Conservation (phyloP, 2,888 invertebrate species). For the Thysanoteuthis rhombus region DNA sequence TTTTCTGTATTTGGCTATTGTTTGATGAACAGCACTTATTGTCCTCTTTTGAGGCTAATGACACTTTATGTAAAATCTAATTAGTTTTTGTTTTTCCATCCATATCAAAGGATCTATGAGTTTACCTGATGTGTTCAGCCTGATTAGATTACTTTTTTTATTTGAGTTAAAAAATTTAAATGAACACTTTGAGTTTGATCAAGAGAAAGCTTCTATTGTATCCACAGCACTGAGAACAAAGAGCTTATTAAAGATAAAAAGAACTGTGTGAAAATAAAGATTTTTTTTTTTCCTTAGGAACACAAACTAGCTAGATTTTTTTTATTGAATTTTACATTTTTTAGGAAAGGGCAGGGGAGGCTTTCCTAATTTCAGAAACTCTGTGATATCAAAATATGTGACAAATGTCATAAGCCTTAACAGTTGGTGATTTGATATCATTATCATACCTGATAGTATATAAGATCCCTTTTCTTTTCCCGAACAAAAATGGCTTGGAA, state of each 20-base stretch:
- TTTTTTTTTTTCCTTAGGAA: background rate
- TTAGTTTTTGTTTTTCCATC: background rate
- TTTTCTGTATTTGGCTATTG: background rate
- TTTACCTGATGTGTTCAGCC: background rate
- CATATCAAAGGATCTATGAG: background rate
- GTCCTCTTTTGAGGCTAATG: background rate
- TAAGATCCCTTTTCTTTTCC: too few relatives aligned
- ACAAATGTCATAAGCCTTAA: background rate
- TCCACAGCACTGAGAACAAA: background rate
- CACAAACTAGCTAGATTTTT: background rate
- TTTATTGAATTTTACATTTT: background rate
- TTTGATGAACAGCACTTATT: background rate
- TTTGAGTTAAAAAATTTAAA: background rate
- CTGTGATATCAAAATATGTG: background rate
- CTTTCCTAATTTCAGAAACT: background rate
- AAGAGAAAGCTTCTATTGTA: background rate
- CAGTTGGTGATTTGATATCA: background rate
- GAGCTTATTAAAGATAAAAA: background rate
- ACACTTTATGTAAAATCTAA: background rate
- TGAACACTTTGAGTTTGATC: background rate
- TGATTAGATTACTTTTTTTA: background rate
- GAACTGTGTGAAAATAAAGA: background rate
- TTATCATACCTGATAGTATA: too few relatives aligned
- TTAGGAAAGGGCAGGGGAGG: background rate
- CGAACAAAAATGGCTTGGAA: too few relatives aligned